These are phyloP conservation scores for Plotosus lineatus DNA, from an alignment of 2,113 vertebrate species.

Conservation along the genomic window DNA sequence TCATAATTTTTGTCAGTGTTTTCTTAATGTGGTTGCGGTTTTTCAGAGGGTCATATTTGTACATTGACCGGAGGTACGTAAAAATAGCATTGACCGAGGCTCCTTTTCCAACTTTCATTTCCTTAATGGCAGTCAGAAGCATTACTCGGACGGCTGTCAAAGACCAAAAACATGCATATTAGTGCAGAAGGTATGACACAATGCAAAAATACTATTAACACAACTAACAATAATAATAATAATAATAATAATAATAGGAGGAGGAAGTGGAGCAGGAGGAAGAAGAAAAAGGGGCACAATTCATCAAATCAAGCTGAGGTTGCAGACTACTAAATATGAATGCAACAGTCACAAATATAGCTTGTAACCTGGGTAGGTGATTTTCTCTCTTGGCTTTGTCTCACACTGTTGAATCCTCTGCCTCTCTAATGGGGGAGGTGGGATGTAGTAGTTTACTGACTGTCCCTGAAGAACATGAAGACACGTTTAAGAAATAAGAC, in stretches of 20 bases:
- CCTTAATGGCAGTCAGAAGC: conserved; percentile 88
- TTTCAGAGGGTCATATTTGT: conserved; percentile 84
- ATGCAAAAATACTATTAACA: background rate
- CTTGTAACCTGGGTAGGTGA: conserved; percentile 84
- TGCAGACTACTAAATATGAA: background rate
- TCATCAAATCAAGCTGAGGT: background rate
- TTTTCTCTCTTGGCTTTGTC: conserved; percentile 82
- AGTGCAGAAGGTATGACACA: background rate
- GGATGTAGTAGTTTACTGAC: conserved; percentile 92
- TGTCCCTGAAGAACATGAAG: conserved; percentile 71
- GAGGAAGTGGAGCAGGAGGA: too few relatives aligned
- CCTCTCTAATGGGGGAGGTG: conserved; percentile 79
- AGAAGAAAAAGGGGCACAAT: too few relatives aligned
- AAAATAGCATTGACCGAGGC: conserved; percentile 89
- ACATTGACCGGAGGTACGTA: conserved; percentile 85
- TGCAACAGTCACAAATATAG: background rate
- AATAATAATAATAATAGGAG: too few relatives aligned
- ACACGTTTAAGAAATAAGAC: background rate
- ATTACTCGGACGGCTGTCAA: conserved; percentile 91
- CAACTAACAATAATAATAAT: background rate
- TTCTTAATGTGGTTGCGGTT: conserved; percentile 88
- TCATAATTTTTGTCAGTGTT: conserved; percentile 84
- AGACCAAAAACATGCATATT: conserved; percentile 51
- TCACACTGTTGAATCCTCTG: conserved; percentile 71
- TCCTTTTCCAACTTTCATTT: conserved; percentile 89